These are phyloP conservation scores for Tamandua tetradactyla DNA, from an alignment of 2,797 vertebrate species.

Conservation along the genomic window DNA sequence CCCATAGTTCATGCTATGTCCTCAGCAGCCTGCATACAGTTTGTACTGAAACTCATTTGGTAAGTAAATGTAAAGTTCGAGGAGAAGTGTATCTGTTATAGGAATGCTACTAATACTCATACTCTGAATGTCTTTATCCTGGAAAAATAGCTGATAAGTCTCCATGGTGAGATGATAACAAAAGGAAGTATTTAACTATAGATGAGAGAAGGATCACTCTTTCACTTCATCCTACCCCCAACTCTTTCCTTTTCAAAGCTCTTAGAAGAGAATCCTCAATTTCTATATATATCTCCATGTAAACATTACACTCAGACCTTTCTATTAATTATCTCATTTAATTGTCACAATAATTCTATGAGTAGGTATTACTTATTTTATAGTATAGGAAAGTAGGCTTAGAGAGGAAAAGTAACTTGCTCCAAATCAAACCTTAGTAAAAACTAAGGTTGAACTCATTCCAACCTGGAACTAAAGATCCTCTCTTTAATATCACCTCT, in stretches of 20 bases:
- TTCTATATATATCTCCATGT: neutral
- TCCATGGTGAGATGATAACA: neutral
- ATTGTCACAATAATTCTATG: neutral
- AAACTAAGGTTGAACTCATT: neutral
- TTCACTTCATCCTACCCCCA: neutral
- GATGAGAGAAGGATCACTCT: neutral
- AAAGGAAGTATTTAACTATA: neutral
- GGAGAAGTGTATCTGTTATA: neutral
- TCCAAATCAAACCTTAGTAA: neutral
- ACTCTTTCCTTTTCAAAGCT: neutral
- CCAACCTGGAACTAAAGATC: neutral
- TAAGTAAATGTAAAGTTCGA: neutral
- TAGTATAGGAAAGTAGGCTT: neutral
- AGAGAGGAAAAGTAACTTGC: neutral
- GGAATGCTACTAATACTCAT: neutral
- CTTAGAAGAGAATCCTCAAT: neutral
- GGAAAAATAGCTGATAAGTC: neutral
- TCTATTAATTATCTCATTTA: neutral
- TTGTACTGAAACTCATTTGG: neutral
- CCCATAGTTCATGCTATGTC: neutral
- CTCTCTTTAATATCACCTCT: neutral
- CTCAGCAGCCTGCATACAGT: neutral
- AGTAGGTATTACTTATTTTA: neutral
- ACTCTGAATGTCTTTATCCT: neutral
- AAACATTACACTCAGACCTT: neutral